Evolutionary conservation across 2,113 vertebrate species (phyloP).

Genomic region (Notarius quadriscutis): DNA sequence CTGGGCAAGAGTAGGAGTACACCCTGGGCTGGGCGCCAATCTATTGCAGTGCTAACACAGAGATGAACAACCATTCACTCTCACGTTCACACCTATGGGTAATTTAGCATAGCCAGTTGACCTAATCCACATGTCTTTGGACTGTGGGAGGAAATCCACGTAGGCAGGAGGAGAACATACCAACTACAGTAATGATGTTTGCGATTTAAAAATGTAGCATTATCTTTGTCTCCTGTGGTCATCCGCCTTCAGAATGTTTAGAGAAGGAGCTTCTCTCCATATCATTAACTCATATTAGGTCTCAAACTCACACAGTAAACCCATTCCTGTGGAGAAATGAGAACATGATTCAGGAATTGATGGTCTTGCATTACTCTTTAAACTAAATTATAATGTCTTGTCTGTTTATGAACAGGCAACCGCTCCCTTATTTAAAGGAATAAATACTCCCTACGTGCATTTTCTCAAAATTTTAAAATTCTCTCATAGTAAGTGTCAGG

Average conservation of each 20-base stretch:
- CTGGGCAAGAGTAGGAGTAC: no score
- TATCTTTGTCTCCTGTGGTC: not conserved
- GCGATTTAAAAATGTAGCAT: not conserved
- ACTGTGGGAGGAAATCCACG: no score
- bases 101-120: no score
- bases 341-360: not conserved
- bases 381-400: not conserved
- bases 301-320: not conserved
- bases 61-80: no score
- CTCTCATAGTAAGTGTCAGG: not conserved
- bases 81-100: no score
- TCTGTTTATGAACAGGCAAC: not conserved
- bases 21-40: no score
- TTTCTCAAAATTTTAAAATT: not conserved
- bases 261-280: not conserved
- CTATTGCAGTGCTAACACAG: no score
- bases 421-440: not conserved
- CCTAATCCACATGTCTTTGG: no score
- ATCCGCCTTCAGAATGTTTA: constrained; percentile 2
- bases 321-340: not conserved
- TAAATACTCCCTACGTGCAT: not conserved
- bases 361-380: not conserved
- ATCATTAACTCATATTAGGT: not conserved
- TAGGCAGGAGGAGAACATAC: no score
- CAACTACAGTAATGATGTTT: no score